Base-by-base conservation (phyloP, 2,888 invertebrate species). In the Hyppa rectilinea region DNA sequence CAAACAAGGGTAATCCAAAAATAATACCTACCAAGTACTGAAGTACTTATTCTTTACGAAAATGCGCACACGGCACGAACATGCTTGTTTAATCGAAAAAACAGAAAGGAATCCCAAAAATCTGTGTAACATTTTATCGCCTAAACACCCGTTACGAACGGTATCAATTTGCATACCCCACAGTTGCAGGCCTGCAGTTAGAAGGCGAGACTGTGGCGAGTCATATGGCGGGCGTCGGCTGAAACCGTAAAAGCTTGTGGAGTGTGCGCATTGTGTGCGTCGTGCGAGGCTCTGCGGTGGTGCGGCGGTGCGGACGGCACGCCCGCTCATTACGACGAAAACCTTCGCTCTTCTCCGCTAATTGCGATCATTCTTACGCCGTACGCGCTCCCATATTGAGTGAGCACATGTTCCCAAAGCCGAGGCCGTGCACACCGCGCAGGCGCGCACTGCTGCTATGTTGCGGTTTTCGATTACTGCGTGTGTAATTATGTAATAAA, bases 191-290 rank as follows among this genome's bases (percentile, higher is more conserved):
- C 78, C 82, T 83, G 88, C 90, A 87, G 90, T 87, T 87, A 87
- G 79, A 34, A 53, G 53, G 75, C 62, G 81, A n/a, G n/a, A 72
- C 63, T 74, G 71, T 56, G 40, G 66, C 75, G 87, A 91, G 93
- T 92, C 95, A 95, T 93, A 90, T 95, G 95, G 94, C 89, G 89
- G 88, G 90, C 92, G 90, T 85, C 83, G 78, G 78, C 85, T 83
- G 95, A 95, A 95, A 94, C 95, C 95, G 92, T 94, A 95, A 92
- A 95, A 95, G 95, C 92, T 93, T 87, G 85, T 75, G 81, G 74
- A 82, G 84, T 82, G 77, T 78, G 82, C 83, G 85, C 83, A 87
- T 89, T 89, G 90, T 90, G 82, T 82, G 84, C 82, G 80, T 69
- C 49, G 72, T 49, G 79, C 31, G 43, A 26, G 14, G 47, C 56